A percentile compares a stretch with the other conserved stretches of the same genome.
Conservation (phyloP, 2,797 vertebrate species). For the Pristis pectinata region DNA sequence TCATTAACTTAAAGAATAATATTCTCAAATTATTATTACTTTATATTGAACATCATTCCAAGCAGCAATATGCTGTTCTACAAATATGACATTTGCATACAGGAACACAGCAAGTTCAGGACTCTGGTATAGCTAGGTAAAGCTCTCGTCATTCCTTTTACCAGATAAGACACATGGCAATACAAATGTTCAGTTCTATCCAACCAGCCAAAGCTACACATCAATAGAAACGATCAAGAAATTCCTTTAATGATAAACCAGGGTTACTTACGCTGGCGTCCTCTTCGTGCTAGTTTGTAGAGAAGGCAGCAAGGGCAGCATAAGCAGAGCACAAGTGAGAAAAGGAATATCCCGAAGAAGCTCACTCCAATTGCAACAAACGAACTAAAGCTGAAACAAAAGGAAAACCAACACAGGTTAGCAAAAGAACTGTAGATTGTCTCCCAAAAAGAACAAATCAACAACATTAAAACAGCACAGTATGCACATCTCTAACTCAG, state of each 20-base stretch:
- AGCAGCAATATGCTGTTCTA: not conserved
- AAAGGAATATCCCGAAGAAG: slow-evolving; percentile 24
- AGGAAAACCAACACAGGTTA: not conserved
- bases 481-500: not conserved
- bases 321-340: not conserved
- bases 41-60: not conserved
- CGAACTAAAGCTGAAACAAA: slow-evolving; percentile 13
- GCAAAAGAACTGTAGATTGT: not conserved
- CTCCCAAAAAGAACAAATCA: too few species aligned
- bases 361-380: slow-evolving; percentile 34
- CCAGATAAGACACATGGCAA: not conserved
- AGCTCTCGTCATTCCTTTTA: not conserved
- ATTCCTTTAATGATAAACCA: not conserved
- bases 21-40: not conserved
- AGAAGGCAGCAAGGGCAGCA: slow-evolving; percentile 31
- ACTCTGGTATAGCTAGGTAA: not conserved
- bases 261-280: slow-evolving; percentile 23
- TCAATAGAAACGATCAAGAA: not conserved
- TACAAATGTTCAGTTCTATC: not conserved
- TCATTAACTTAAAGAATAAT: not conserved
- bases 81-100: too few species aligned
- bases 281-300: slow-evolving; percentile 20
- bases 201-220: not conserved
- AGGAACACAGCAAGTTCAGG: not conserved
- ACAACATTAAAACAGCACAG: not conserved